phyloP scores from a whole-genome alignment of 2,113 vertebrate species.

The Grus americana region DNA sequence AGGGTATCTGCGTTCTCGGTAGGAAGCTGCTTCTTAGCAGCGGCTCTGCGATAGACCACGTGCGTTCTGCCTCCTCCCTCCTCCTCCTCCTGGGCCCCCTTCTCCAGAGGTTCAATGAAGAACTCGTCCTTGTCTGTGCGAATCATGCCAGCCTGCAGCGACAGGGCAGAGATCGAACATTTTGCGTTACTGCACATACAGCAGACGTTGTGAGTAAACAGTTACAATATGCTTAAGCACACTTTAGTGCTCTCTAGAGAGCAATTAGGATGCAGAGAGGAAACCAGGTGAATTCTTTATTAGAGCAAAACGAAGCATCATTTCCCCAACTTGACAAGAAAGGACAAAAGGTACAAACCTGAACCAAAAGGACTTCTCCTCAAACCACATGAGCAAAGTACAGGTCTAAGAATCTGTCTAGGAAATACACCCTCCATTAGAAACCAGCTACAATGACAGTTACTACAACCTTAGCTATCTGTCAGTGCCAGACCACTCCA shows the following conservation, averaged over 20 bases:
- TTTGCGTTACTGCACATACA: constrained; percentile 30
- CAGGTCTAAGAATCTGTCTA: background rate
- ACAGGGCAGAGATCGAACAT: constrained; percentile 55
- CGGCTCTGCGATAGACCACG: constrained; percentile 90
- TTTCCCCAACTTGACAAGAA: constrained; percentile 52
- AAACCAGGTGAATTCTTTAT: constrained; percentile 67
- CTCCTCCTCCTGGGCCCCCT: constrained; percentile 77
- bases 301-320: constrained; percentile 12
- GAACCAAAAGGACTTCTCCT: constrained; percentile 25
- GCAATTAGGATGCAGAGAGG: constrained; percentile 61
- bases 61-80: constrained; percentile 83
- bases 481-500: background rate
- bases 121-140: constrained; percentile 93
- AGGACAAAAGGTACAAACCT: constrained; percentile 40
- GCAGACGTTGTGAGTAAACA: constrained; percentile 48
- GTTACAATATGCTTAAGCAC: constrained; percentile 69
- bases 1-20: constrained; percentile 55
- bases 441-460: background rate
- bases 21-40: constrained; percentile 76
- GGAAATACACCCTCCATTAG: background rate
- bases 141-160: constrained; percentile 93
- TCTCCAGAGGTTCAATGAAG: constrained; percentile 95
- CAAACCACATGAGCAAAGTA: background rate
- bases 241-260: constrained; percentile 60
- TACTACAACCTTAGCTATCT: background rate